phyloP scores from a whole-genome alignment of 1,140 invertebrate genomes.

The Harlomillsia oculata region DNA sequence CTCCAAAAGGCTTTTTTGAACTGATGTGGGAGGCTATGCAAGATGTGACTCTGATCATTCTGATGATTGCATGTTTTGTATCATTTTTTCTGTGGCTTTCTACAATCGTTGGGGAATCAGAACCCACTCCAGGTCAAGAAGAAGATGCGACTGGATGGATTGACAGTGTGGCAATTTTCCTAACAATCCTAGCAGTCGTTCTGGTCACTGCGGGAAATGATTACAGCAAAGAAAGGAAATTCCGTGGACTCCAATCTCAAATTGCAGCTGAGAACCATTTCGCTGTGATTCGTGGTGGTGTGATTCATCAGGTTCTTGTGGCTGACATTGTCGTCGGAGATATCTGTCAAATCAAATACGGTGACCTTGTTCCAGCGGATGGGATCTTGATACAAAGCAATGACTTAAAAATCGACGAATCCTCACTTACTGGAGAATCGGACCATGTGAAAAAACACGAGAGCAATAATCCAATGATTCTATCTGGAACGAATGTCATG shows the following conservation, averaged over 20 bases:
- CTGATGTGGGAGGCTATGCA: constrained; percentile 61
- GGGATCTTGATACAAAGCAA: constrained; percentile 60
- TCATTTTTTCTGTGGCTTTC: constrained; percentile 47
- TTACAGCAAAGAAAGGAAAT: constrained; percentile 57
- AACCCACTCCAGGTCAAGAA: constrained; percentile 18
- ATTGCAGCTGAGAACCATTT: constrained; percentile 61
- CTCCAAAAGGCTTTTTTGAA: constrained; percentile 55
- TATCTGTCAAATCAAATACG: constrained; percentile 47
- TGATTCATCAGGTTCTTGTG: constrained; percentile 51
- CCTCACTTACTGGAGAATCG: constrained; percentile 61
- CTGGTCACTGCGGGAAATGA: constrained; percentile 59
- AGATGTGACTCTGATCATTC: constrained; percentile 58
- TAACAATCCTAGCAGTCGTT: constrained; percentile 55
- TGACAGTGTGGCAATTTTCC: constrained; percentile 55
- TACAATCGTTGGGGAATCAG: constrained; percentile 11
- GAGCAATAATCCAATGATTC: constrained; percentile 50
- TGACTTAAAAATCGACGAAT: constrained; percentile 63
- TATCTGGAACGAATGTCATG: constrained; percentile 61
- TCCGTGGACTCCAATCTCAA: constrained; percentile 55
- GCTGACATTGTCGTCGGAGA: constrained; percentile 60
- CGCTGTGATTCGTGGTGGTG: constrained; percentile 52
- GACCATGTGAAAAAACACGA: constrained; percentile 61
- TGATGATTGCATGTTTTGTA: constrained; percentile 45
- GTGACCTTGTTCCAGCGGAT: constrained; percentile 58
- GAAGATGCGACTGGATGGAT: constrained; percentile 53